A percentile compares a stretch with the other conserved stretches of the same genome.
phyloP scores from a whole-genome alignment of 2,797 vertebrate species.

The Sebastes hubbsi region DNA sequence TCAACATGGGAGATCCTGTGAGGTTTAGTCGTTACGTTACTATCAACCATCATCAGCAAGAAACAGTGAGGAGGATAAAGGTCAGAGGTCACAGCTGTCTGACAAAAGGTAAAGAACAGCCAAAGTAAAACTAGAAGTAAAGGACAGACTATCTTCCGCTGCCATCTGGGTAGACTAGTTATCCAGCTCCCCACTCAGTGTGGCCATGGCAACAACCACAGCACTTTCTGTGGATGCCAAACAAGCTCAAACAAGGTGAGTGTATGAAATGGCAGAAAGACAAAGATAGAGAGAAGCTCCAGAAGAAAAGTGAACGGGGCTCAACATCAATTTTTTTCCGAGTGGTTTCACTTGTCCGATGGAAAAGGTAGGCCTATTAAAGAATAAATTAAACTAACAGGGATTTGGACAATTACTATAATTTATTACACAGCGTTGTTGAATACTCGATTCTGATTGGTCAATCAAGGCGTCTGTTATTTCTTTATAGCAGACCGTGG shows the following conservation, averaged over 20 bases:
- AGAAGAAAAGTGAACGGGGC: background rate
- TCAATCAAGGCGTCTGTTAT: too few species aligned
- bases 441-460: too few species aligned
- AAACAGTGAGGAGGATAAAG: background rate
- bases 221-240: conserved; percentile 17
- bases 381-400: background rate
- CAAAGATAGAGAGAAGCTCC: background rate
- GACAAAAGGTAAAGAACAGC: background rate
- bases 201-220: conserved; percentile 27
- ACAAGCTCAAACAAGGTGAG: conserved; percentile 14
- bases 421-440: too few species aligned
- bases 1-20: background rate
- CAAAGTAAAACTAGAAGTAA: background rate
- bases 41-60: background rate
- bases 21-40: background rate
- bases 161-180: background rate
- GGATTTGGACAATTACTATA: too few species aligned
- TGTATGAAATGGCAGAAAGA: background rate
- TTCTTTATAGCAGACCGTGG: too few species aligned
- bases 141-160: background rate
- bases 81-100: background rate
- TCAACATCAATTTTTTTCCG: background rate
- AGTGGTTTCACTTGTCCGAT: background rate
- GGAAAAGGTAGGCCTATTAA: background rate
- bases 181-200: background rate